Evolutionary conservation across 2,888 invertebrate species (phyloP), one percentile per base, ranked within the genome.

Genomic region (Deroplatys truncata): DNA sequence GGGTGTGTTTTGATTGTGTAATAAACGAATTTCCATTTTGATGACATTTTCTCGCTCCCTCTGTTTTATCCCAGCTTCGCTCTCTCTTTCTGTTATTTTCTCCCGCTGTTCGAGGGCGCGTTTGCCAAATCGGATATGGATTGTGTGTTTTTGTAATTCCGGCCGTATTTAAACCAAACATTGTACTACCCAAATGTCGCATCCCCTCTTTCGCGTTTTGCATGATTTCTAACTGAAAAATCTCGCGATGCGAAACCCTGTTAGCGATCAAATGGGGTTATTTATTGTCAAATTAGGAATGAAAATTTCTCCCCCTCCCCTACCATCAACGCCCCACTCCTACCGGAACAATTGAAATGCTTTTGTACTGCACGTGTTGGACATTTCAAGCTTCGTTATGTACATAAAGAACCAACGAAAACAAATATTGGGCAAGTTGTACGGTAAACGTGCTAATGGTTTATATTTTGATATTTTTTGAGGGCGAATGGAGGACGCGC

Each of bases 11-110:
- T 90, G 90, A 90, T 90, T 90, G 89, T 89, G 86, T 89, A 89
- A 90, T 89, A 90, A 89, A 90, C 88, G 88, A 89, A 90, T 90
- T 90, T 90, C 88, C 89, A 90, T 90, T 89, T 89, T 89, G 90
- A 90, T 90, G 89, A 87, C 90, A 89, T 85, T 89, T 89, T 88
- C 84, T 89, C 16, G 15, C 83, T 89, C 84, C 28, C 89, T 83
- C 31, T 89, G 28, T 84, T 84, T n/a, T 31, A 31, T 28, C 43
- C 56, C 56, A 72, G 15, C 31, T 84, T 84, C 82, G 72, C 35
- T 31, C 31, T 85, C 88, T 29, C 86, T 35, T 49, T 86, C 86
- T 72, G 56, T 82, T 43, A 86, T n/a, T 28, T 25, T 20, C 84
- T 84, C 84, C 31, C 16, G 84, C 56, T 72, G 49, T 35, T 72